A percentile compares a stretch with the other conserved stretches of the same genome.
phyloP scores from a whole-genome alignment of 2,113 vertebrate genomes.

The Lasiurus cinereus region DNA sequence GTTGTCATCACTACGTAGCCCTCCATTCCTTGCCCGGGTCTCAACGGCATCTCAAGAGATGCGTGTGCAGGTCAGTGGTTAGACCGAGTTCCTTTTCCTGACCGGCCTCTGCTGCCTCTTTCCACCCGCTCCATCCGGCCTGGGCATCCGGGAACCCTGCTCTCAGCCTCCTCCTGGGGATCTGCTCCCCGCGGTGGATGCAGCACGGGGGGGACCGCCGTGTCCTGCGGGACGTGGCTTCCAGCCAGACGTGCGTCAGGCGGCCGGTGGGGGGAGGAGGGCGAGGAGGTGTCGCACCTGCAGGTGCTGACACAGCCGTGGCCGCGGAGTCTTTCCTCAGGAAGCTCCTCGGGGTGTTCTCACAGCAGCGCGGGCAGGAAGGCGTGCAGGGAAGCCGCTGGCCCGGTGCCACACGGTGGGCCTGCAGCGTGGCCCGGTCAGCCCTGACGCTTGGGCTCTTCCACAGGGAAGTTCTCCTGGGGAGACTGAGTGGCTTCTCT shows the following conservation, averaged over 20 bases:
- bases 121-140: background rate
- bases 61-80: background rate
- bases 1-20: background rate
- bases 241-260: background rate
- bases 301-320: background rate
- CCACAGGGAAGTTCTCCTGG: background rate
- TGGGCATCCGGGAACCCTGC: background rate
- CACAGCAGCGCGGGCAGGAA: background rate
- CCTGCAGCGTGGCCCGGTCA: background rate
- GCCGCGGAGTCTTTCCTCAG: background rate
- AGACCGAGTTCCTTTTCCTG: background rate
- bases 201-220: background rate
- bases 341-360: background rate
- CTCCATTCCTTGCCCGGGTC: background rate
- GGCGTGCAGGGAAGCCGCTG: accelerated
- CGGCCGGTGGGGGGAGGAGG: background rate
- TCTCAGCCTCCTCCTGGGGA: background rate
- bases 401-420: accelerated
- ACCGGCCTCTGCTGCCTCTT: background rate
- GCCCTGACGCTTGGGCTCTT: background rate
- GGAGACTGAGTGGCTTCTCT: background rate
- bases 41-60: background rate
- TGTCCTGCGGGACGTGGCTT: background rate
- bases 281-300: background rate
- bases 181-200: accelerated